phyloP scores from a whole-genome alignment of 2,888 invertebrate species.

The Polydrusus cervinus region DNA sequence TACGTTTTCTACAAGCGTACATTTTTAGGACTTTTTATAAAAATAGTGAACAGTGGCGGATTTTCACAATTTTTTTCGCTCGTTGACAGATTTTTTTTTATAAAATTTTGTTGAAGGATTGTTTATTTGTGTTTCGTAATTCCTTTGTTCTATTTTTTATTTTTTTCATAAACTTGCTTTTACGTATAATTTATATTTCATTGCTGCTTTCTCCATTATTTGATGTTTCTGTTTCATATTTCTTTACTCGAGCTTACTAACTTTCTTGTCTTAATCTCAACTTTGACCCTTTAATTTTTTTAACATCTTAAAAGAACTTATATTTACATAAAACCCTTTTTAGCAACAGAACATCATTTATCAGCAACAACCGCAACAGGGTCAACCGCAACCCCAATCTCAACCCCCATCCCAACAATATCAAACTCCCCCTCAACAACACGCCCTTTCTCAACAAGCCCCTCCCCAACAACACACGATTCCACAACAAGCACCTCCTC shows the following conservation, averaged over 20 bases:
- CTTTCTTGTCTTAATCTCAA: not conserved
- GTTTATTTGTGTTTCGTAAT: not conserved
- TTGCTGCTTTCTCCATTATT: not conserved
- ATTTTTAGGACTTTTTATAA: no score
- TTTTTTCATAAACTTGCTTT: not conserved
- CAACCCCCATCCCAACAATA: slow-evolving; percentile 22
- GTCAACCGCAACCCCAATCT: slow-evolving; percentile 15
- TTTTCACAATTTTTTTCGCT: no score
- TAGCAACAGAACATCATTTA: slow-evolving; percentile 37
- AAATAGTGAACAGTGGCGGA: no score
- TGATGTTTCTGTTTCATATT: not conserved
- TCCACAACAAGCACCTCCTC: slow-evolving; percentile 25
- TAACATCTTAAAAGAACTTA: not conserved
- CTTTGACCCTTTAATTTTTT: not conserved
- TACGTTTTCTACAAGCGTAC: no score
- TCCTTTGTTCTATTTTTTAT: not conserved
- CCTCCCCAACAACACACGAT: slow-evolving; percentile 22
- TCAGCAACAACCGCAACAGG: slow-evolving; percentile 29
- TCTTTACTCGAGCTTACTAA: not conserved
- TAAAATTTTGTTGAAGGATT: no score
- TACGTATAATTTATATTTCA: not conserved
- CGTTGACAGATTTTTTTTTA: no score
- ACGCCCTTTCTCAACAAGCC: not conserved
- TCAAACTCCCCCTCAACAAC: slow-evolving; percentile 26
- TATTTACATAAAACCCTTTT: not conserved